Evolutionary conservation across 92 coral and sea anemone genomes (phyloP), one percentile per base, ranked within the genome.

Genomic region (Diadumene lineata): DNA sequence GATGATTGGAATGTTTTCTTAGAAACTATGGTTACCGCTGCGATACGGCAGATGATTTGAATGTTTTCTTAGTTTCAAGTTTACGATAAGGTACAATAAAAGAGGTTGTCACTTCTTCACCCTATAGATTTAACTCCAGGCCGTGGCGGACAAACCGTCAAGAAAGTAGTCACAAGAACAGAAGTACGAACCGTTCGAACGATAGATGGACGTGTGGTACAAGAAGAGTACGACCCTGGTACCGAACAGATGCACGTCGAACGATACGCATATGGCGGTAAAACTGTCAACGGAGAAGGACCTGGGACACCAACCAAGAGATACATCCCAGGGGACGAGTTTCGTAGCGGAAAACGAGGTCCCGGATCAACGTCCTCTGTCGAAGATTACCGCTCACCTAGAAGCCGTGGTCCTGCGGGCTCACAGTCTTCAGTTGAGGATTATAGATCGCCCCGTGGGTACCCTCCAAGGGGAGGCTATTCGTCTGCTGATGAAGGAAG

Each of bases 141-240:
- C 34, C 56, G 85, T n/a, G 57, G 68, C 23, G 72, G 79, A 32
- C 97, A 84, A 53, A 78, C 90, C 1, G 92, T 91, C 9, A 91
- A 91, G 43, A 91, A 91, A 58, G 97, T 91, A 31, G 97, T 91
- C 31, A 92, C 98, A 1, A 83, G 87, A 31, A 85, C 92, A 55
- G 90, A 89, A 78, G 86, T 86, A 18, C 81, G 90, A 16, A 86
- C 88, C 6, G 73, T 92, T 38, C 83, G 80, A 58, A 88, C 98
- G 22, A 78, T 84, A 19, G 94, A 90, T 71, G 98, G 98, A 48
- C 86, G 83, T 79, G 84, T 89, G 34, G 78, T 92, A 13, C 86
- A 92, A 63, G 98, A 94, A 56, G 71, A 70, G 0, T 91, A 78
- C 72, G 92, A 86, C 22, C 90, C 92, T 44, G 92, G 92, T 33